A percentile compares a stretch with the other conserved stretches of the same genome.
phyloP scores from a whole-genome alignment of 1,140 invertebrate genomes.

The Macrotrachela quadricornifera region DNA sequence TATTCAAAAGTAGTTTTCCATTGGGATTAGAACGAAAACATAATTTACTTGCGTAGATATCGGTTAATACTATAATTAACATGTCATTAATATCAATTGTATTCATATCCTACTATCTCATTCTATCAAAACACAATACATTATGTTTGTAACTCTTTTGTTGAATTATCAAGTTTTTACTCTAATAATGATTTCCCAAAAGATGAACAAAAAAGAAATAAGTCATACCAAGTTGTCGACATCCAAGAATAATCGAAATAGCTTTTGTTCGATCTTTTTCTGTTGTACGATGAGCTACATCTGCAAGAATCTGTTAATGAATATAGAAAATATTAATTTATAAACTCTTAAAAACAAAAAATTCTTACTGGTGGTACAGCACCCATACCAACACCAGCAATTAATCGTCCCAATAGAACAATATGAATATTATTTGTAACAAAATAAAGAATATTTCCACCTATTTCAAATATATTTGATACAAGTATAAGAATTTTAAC shows the following conservation, averaged over 20 bases:
- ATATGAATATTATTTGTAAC: conserved; percentile 11
- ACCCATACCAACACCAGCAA: conserved; percentile 10
- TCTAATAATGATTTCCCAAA: too few species aligned
- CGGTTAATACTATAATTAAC: too few species aligned
- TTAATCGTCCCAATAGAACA: conserved; percentile 11
- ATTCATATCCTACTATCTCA: too few species aligned
- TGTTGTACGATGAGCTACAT: conserved; percentile 12
- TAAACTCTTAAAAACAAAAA: not conserved
- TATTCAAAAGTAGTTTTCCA: too few species aligned
- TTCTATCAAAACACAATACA: too few species aligned
- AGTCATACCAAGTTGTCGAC: conserved; percentile 13
- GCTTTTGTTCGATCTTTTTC: conserved; percentile 13
- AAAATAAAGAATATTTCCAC: conserved; percentile 14
- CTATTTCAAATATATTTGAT: conserved; percentile 12
- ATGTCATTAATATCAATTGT: too few species aligned
- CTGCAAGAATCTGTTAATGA: conserved; percentile 11
- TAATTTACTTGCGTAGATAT: too few species aligned
- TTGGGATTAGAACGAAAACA: too few species aligned
- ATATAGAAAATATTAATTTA: conserved; percentile 5
- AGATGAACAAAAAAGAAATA: conserved; percentile 9
- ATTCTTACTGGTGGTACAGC: not conserved
- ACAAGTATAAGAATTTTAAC: conserved; percentile 11
- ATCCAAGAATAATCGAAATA: conserved; percentile 11
- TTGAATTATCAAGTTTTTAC: too few species aligned
- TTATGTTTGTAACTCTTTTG: too few species aligned